Evolutionary conservation across 2,888 invertebrate genomes (phyloP), one percentile per base, ranked within the genome.

Genomic region (Yponomeuta sedellus): DNA sequence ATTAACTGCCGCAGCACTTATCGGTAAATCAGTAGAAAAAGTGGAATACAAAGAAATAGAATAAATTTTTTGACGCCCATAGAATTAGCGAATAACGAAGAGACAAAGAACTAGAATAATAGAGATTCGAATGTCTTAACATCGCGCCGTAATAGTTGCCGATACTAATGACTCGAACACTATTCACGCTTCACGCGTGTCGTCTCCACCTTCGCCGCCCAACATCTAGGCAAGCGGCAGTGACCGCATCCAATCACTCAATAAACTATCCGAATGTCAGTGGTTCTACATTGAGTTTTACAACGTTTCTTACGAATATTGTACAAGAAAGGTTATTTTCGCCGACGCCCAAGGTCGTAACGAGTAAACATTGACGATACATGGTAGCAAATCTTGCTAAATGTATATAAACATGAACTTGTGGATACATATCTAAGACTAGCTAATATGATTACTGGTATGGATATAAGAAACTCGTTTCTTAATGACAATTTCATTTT

Each of bases 251-350:
- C 63, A 63, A 64, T 64, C 64, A 64, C 28, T 56, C 12, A 16
- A 10, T 19, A 56, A n/a, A 58, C 65, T 39, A 65, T 58, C 12
- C n/a, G 20, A 64, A 10, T 64, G 28, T 56, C 10, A 12, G 34
- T 20, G n/a, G 25, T 39, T 34, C 59, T 58, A 58, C 65, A 44
- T 65, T 11, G 25, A 61, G 59, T 61, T 61, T 40, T 58, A 66
- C 44, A 75, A 56, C 25, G 70, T 70, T 70, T 69, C 71, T 69
- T 71, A 72, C 72, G 72, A 73, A 76, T 77, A 76, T 72, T 76
- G 75, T 76, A 72, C 73, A 73, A 77, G 76, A 79, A 75, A 76
- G 72, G 74, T 75, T 78, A 78, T 80, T 79, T 79, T 75, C 70
- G 77, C 72, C 72, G 69, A 67, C 72, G 74, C 70, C 74, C 77